Evolutionary conservation across 1,140 invertebrate genomes (phyloP), one percentile per base, ranked within the genome.

Genomic region (Drosophila prosaltans): DNA sequence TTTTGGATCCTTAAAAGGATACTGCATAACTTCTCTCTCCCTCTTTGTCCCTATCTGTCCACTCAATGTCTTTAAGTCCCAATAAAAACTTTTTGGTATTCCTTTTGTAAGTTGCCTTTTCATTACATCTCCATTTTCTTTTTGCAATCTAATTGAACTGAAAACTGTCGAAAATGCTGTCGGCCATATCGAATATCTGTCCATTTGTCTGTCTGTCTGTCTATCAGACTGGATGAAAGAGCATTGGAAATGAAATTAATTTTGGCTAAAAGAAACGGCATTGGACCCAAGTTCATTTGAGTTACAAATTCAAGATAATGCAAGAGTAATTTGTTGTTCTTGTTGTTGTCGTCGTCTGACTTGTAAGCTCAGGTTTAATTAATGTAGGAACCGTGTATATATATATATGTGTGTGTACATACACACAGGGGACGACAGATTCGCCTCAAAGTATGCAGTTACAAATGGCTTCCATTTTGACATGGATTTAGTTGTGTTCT

Each of bases 351-450:
- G 45, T 40, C 69, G 83, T 79, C 65, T 84, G 68, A 62, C 68
- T 65, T 66, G 63, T 64, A 74, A 65, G 75, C 75, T 83, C 69
- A 51, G 80, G 61, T 69, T 78, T 86, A 89, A 88, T 88, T 89
- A 88, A 88, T 83, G 83, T 69, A 69, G 21, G n/a, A 54, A 43
- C 65, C 72, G 72, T 36, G 3, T 36, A 36, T 7, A 36, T 36
- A 36, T 36, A 86, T 88, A 48, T 26, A 3, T 10, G 26, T 51
- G 26, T 86, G 76, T 65, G 65, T 7, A 60, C 36, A 43, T 16
- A 28, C 39, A 40, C 7, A 28, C 26, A 55, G 9, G 55, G 3
- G 59, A 30, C 9, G 54, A 26, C 9, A 54, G 36, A 67, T 39
- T 60, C 45, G 32, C 67, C 55, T 66, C 61, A 30, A 72, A 68